Evolutionary conservation across 2,888 invertebrate genomes (phyloP), one percentile per base, ranked within the genome.

Genomic region (Nymphalis c-album): DNA sequence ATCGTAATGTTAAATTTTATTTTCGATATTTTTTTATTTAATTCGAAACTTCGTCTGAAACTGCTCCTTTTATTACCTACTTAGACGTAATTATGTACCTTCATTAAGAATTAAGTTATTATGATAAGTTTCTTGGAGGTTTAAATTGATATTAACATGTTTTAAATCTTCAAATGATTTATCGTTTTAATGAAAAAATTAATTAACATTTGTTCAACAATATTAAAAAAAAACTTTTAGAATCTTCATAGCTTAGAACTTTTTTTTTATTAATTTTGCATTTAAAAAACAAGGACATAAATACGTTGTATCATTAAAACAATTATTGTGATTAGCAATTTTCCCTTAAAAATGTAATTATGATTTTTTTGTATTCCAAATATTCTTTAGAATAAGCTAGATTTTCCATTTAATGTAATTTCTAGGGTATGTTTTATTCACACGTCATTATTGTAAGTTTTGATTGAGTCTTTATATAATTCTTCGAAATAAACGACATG

Each of bases 61-160:
- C 65, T 73, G 64, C 59, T 63, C 63, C 20, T 50, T 68, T 67
- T 17, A 62, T 71, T 70, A 63, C 58, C 53, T 68, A 69, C 47
- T 51, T 67, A 64, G 66, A 64, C 22, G 26, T 68, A 69, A 64
- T 58, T 64, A 59, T 69, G 68, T 71, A 73, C 67, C 64, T 65
- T 68, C 20, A 53, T 67, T 73, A 71, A 68, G 55, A 60, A 64
- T 26, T 73, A 70, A 70, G 67, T 69, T 66, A 61, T 58, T 60
- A 66, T 75, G 90, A 91, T 89, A 90, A 82, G 81, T 81, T 79
- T 85, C 89, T 91, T 83, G 91, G 88, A 91, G 85, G 81, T 84
- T 80, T 85, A 74, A 51, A n/a, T 70, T 70, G 35, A 65, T 69
- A 68, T 0, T n/a, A 55, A 31, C 8, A 55, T 16, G 16, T 59